phyloP scores from a whole-genome alignment of 2,888 invertebrate genomes.

The Cantharis flavilabris region DNA sequence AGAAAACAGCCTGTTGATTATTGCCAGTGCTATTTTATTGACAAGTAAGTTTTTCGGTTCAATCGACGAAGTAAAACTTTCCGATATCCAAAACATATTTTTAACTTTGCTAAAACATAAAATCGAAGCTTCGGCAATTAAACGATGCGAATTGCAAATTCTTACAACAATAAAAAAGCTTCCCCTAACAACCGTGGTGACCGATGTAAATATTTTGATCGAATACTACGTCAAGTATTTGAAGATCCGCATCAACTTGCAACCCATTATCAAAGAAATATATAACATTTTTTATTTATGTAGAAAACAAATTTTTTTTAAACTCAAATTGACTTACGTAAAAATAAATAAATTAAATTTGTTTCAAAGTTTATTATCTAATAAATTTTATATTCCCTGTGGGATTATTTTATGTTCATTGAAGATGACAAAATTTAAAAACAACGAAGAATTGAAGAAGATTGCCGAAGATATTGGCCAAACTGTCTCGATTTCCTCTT shows the following conservation, averaged over 20 bases:
- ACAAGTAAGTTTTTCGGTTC: conserved; percentile 45
- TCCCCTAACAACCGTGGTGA: conserved; percentile 42
- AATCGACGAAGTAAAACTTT: conserved; percentile 40
- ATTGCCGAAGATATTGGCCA: conserved; percentile 39
- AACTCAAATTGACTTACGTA: conserved; percentile 42
- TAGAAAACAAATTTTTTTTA: conserved; percentile 39
- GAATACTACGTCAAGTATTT: conserved; percentile 42
- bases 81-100: conserved; percentile 34
- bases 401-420: conserved; percentile 44
- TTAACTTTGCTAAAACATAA: conserved; percentile 35
- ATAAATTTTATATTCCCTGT: conserved; percentile 45
- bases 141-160: conserved; percentile 42
- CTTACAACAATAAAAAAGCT: conserved; percentile 41
- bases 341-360: conserved; percentile 37
- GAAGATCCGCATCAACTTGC: conserved; percentile 39
- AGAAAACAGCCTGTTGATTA: conserved; percentile 39
- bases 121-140: conserved; percentile 35
- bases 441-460: conserved; percentile 36
- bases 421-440: conserved; percentile 39
- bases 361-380: conserved; percentile 42
- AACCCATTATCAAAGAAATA: conserved; percentile 43
- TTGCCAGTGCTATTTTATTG: conserved; percentile 42
- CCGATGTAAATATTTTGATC: conserved; percentile 47
- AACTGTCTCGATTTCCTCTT: conserved; percentile 41
- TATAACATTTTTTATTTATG: conserved; percentile 42